Percentiles rank a stretch among this genome's conserved stretches.
phyloP scores from a whole-genome alignment of 2,113 vertebrate genomes.

The Camarhynchus parvulus region DNA sequence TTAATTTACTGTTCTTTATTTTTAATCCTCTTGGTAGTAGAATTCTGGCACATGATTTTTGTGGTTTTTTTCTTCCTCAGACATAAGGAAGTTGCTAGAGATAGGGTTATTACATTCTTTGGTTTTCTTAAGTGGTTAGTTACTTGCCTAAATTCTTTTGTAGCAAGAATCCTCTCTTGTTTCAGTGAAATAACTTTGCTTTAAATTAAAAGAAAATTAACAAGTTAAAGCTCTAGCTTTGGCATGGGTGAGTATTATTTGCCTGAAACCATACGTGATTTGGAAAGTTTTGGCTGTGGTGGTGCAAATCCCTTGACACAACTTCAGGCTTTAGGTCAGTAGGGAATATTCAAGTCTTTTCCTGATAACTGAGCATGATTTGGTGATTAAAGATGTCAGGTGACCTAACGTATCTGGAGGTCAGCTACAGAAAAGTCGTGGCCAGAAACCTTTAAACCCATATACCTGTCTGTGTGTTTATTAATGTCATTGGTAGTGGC shows the following conservation, averaged over 20 bases:
- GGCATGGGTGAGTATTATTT: background rate
- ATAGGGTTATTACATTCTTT: background rate
- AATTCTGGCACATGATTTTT: background rate
- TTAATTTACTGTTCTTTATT: conserved; percentile 21
- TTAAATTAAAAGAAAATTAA: background rate
- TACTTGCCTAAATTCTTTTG: background rate
- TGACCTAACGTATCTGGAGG: background rate
- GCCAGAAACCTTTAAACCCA: conserved; percentile 29
- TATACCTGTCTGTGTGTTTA: conserved; percentile 12
- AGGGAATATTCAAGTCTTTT: background rate
- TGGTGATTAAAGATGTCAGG: background rate
- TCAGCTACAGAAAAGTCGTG: background rate
- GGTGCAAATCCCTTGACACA: background rate
- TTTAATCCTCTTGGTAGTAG: background rate
- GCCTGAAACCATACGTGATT: background rate
- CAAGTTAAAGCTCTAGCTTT: background rate
- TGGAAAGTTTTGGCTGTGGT: background rate
- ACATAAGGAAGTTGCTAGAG: background rate
- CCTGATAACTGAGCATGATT: background rate
- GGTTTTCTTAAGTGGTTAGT: background rate
- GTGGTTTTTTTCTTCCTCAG: background rate
- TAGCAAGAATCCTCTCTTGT: background rate
- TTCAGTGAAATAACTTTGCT: background rate
- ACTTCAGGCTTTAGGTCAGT: background rate
- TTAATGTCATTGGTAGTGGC: conserved; percentile 21